Percentiles rank a stretch among this genome's conserved stretches.
Conservation (phyloP, 1,140 invertebrate genomes). For the Neodiprion pinetum region DNA sequence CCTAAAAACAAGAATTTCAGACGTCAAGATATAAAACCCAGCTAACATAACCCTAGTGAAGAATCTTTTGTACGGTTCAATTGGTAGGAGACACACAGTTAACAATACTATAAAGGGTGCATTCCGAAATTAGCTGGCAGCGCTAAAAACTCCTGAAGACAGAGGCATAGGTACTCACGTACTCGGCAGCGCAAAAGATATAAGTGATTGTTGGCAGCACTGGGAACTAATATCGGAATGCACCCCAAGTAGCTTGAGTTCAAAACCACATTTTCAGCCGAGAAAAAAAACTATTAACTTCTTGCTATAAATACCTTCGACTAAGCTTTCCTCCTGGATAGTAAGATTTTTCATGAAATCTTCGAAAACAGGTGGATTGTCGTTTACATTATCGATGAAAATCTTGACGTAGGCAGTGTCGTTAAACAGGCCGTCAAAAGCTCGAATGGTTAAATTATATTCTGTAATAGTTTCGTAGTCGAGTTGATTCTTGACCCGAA, state of each 20-base stretch:
- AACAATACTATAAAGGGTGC: slow-evolving; percentile 1
- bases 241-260: neutral
- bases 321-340: slow-evolving; percentile 73
- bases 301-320: slow-evolving; percentile 70
- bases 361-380: slow-evolving; percentile 81
- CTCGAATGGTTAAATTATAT: slow-evolving; percentile 78
- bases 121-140: neutral
- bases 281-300: slow-evolving; percentile 19
- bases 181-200: no score
- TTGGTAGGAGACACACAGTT: slow-evolving; percentile 2
- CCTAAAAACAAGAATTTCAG: slow-evolving; percentile 48
- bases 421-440: slow-evolving; percentile 79
- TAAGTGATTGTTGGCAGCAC: no score
- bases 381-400: slow-evolving; percentile 83
- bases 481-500: slow-evolving; percentile 76
- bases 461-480: slow-evolving; percentile 86
- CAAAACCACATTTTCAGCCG: slow-evolving; percentile 37
- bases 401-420: slow-evolving; percentile 80
- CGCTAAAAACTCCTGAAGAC: no score
- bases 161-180: no score
- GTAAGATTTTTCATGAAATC: slow-evolving; percentile 70
- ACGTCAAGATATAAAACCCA: slow-evolving; percentile 20
- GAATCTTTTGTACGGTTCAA: neutral
- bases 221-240: no score
- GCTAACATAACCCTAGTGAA: neutral